Percentiles rank a stretch among this genome's conserved stretches.
phyloP scores from a whole-genome alignment of 2,888 invertebrate species.

The Gari tellinella region DNA sequence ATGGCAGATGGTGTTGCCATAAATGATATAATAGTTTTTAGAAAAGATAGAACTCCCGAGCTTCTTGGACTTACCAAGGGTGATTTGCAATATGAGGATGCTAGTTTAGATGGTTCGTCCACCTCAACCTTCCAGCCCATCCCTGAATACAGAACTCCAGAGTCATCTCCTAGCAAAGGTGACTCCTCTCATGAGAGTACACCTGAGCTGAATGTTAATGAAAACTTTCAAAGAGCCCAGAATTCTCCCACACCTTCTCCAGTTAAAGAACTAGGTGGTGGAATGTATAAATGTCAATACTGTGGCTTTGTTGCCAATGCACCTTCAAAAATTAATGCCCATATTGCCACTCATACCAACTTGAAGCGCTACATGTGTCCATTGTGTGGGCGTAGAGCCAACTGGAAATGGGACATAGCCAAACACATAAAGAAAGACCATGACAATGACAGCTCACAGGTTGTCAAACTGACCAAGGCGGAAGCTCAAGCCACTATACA shows the following conservation, averaged over 20 bases:
- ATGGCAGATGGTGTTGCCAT: constrained; percentile 69
- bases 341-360: constrained; percentile 81
- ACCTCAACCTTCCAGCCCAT: too few relatives aligned
- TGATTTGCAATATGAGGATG: constrained; percentile 2
- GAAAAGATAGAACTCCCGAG: constrained; percentile 30
- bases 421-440: constrained; percentile 81
- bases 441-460: constrained; percentile 66
- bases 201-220: constrained; percentile 32
- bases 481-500: constrained; percentile 80
- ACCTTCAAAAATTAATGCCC: constrained; percentile 79
- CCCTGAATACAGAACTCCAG: not conserved
- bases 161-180: constrained; percentile 16
- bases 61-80: constrained; percentile 6
- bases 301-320: constrained; percentile 75
- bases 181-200: constrained; percentile 23
- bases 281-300: constrained; percentile 66
- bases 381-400: constrained; percentile 81
- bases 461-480: constrained; percentile 74
- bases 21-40: constrained; percentile 67
- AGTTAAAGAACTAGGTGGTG: constrained; percentile 56
- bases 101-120: not conserved
- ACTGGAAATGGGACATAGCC: constrained; percentile 83
- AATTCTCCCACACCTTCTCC: constrained; percentile 58
- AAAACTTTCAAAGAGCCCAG: constrained; percentile 17
- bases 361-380: constrained; percentile 82